Conservation (phyloP, 1,140 invertebrate species). For the Scaptomyza hsui region DNA sequence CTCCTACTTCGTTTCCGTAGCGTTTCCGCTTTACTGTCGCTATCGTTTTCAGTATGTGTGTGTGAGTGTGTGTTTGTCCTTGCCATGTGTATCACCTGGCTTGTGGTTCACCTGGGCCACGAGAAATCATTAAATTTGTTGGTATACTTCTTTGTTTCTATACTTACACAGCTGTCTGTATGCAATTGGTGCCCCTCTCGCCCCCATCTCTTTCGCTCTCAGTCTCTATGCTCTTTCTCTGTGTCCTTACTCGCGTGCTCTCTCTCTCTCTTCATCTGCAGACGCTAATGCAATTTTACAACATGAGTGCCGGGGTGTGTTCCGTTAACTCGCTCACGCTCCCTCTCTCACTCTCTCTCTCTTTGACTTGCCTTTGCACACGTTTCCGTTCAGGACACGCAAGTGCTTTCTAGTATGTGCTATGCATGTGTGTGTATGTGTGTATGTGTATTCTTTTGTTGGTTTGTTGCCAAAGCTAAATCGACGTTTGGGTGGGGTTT, state of each 20-base stretch:
- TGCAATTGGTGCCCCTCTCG: slow-evolving; percentile 30
- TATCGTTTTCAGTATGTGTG: slow-evolving; percentile 22
- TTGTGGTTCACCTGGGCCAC: slow-evolving; percentile 52
- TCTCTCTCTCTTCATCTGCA: neutral
- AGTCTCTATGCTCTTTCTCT: slow-evolving; percentile 11
- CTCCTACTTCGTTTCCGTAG: slow-evolving; percentile 42
- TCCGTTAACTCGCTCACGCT: slow-evolving; percentile 54
- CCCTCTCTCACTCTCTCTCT: slow-evolving; percentile 35
- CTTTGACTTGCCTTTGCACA: slow-evolving; percentile 50
- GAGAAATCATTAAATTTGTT: slow-evolving; percentile 82
- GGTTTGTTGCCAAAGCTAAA: slow-evolving; percentile 44
- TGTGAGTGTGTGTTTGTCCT: slow-evolving; percentile 32
- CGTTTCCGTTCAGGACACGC: slow-evolving; percentile 58
- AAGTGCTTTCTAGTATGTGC: slow-evolving; percentile 41
- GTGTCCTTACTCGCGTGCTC: neutral
- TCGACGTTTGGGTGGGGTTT: slow-evolving; percentile 45
- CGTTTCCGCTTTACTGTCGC: slow-evolving; percentile 15
- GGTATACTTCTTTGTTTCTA: slow-evolving; percentile 72
- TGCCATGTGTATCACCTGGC: slow-evolving; percentile 11
- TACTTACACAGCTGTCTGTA: slow-evolving; percentile 48
- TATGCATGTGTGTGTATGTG: slow-evolving; percentile 3
- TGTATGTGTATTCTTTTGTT: slow-evolving; percentile 6
- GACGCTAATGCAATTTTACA: slow-evolving; percentile 40
- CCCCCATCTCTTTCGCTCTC: slow-evolving; percentile 7
- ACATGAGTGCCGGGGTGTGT: slow-evolving; percentile 55